Evolutionary conservation across 1,140 invertebrate genomes (phyloP).

Genomic region (Ladona fulva): DNA sequence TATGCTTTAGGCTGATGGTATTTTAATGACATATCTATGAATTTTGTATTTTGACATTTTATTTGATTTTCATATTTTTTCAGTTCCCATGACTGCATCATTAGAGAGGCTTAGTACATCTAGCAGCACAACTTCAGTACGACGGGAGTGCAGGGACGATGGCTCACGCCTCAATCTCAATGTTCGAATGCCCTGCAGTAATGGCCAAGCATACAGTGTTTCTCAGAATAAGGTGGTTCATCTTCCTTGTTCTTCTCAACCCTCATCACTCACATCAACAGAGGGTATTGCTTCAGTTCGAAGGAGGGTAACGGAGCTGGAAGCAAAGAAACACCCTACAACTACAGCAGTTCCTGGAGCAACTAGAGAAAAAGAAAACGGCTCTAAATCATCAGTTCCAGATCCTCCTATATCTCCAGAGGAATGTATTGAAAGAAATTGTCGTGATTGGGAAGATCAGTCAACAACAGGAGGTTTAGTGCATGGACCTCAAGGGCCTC

Average conservation of each 20-base stretch:
- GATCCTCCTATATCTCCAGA: slow-evolving; percentile 28
- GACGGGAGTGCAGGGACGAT: slow-evolving; percentile 42
- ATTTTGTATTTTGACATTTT: no score
- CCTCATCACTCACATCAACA: slow-evolving; percentile 4
- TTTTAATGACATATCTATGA: no score
- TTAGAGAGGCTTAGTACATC: slow-evolving; percentile 1
- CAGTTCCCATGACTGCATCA: background rate
- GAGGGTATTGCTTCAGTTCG: slow-evolving; percentile 37
- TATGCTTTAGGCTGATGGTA: no score
- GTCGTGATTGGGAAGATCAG: slow-evolving; percentile 27
- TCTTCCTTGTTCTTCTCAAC: slow-evolving; percentile 38
- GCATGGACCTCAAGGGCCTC: slow-evolving; percentile 29
- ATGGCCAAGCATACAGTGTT: slow-evolving; percentile 76
- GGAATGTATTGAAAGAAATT: slow-evolving; percentile 27
- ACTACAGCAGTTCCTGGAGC: slow-evolving; percentile 27
- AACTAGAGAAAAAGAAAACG: slow-evolving; percentile 44
- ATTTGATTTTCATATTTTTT: background rate
- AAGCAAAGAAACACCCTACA: slow-evolving; percentile 37
- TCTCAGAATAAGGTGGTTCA: slow-evolving; percentile 82
- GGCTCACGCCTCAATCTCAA: slow-evolving; percentile 38
- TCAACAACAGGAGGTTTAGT: background rate
- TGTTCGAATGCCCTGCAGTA: slow-evolving; percentile 70
- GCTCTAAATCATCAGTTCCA: slow-evolving; percentile 54
- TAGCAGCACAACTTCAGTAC: background rate
- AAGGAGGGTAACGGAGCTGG: slow-evolving; percentile 54